phyloP scores from a whole-genome alignment of 2,888 invertebrate species.

The Sminthurinus aureus region DNA sequence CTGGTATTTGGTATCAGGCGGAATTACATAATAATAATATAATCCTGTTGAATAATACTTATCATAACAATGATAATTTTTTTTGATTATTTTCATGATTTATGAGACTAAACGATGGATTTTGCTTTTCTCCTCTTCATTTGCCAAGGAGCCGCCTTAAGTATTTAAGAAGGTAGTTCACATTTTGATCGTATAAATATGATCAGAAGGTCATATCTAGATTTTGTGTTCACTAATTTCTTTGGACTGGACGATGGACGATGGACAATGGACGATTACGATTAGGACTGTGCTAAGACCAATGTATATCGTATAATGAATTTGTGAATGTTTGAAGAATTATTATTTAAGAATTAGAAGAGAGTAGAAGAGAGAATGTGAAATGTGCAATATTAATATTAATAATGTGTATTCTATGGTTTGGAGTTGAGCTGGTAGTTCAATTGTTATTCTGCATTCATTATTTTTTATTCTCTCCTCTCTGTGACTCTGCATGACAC shows the following conservation, averaged over 20 bases:
- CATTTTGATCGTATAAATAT: not conserved
- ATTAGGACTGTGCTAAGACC: constrained; percentile 29
- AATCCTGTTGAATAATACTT: too few relatives aligned
- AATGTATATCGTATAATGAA: constrained; percentile 12
- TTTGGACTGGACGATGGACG: not conserved
- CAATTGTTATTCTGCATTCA: constrained; percentile 28
- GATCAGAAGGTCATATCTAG: constrained; percentile 26
- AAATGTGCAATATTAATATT: too few relatives aligned
- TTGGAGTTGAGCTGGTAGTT: not conserved
- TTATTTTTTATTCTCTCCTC: not conserved
- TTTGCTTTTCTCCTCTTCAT: not conserved
- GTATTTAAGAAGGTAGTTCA: constrained; percentile 8
- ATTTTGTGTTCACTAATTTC: not conserved
- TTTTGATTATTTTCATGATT: too few relatives aligned
- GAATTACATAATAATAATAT: too few relatives aligned
- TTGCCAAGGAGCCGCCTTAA: not conserved
- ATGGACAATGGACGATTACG: constrained; percentile 17
- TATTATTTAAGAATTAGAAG: not conserved
- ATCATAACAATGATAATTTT: too few relatives aligned
- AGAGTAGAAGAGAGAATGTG: not conserved
- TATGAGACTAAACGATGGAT: not conserved
- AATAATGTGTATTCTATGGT: too few relatives aligned
- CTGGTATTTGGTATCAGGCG: too few relatives aligned
- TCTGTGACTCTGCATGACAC: constrained; percentile 38
- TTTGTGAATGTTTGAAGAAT: too few relatives aligned